Percentiles rank a stretch among this genome's conserved stretches.
phyloP scores from a whole-genome alignment of 2,888 invertebrate genomes.

The Cancer borealis region DNA sequence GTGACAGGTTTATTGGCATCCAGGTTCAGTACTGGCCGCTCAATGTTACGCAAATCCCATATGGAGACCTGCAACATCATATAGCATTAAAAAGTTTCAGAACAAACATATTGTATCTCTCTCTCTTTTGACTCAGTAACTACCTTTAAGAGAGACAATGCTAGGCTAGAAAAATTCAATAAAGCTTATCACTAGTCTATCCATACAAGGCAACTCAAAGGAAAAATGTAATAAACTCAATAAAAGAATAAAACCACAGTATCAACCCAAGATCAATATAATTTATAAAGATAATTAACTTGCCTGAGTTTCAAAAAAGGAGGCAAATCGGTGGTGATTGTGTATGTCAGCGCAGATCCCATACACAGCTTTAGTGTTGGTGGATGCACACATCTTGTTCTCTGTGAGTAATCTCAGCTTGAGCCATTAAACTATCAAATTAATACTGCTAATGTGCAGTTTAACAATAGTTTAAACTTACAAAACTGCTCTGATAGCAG shows the following conservation, averaged over 20 bases:
- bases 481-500: neutral
- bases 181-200: neutral
- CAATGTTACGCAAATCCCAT: constrained; percentile 93
- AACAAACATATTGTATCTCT: neutral
- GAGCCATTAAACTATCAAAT: neutral
- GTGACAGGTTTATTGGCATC: constrained; percentile 84
- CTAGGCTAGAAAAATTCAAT: neutral
- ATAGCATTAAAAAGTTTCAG: neutral
- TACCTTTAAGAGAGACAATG: neutral
- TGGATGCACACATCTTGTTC: constrained; percentile 58
- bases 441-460: neutral
- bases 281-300: constrained; percentile 7
- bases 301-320: constrained; percentile 89
- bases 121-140: neutral
- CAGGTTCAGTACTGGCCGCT: constrained; percentile 89
- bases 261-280: neutral
- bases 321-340: constrained; percentile 89
- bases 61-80: constrained; percentile 84
- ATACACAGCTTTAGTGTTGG: constrained; percentile 88
- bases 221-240: neutral
- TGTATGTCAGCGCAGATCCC: constrained; percentile 90
- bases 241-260: neutral
- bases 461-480: neutral
- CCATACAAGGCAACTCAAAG: neutral
- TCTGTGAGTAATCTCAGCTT: constrained; percentile 50